phyloP scores from a whole-genome alignment of 2,888 invertebrate species.

The Eurois occulta region DNA sequence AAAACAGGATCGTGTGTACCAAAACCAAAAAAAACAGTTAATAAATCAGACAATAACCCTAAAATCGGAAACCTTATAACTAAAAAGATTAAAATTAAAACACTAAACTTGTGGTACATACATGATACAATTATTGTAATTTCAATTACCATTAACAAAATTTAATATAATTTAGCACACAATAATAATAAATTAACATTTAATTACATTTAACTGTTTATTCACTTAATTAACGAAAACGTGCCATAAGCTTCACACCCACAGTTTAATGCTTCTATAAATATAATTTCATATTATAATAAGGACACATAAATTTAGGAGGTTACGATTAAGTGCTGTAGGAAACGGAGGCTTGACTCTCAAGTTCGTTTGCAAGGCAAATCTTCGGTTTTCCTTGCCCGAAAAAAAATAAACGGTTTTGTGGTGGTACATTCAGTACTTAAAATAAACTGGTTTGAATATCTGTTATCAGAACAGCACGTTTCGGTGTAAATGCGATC shows the following conservation, averaged over 20 bases:
- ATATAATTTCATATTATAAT: conserved; percentile 42
- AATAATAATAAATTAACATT: conserved; percentile 44
- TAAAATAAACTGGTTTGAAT: background rate
- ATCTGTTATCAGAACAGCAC: background rate
- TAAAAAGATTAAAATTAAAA: background rate
- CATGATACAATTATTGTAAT: background rate
- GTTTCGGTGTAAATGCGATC: background rate
- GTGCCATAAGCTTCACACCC: conserved; percentile 27
- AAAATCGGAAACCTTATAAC: background rate
- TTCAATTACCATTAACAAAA: conserved; percentile 26
- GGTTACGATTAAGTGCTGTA: conserved; percentile 6
- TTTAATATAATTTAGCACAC: conserved; percentile 13
- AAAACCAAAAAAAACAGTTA: background rate
- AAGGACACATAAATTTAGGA: conserved; percentile 34
- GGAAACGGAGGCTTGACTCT: background rate
- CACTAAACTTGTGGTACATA: background rate
- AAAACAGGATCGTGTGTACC: background rate
- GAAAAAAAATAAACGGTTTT: background rate
- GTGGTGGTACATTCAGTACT: background rate
- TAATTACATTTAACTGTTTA: conserved; percentile 48
- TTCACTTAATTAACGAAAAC: conserved; percentile 42
- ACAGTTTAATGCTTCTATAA: conserved; percentile 53
- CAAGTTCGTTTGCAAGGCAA: conserved; percentile 12
- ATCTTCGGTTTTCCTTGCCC: conserved; percentile 3
- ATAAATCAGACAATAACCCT: too few species aligned